Percentiles rank a stretch among this genome's conserved stretches.
Evolutionary conservation across 2,113 vertebrate genomes (phyloP).

Genomic region (Holacanthus passer): DNA sequence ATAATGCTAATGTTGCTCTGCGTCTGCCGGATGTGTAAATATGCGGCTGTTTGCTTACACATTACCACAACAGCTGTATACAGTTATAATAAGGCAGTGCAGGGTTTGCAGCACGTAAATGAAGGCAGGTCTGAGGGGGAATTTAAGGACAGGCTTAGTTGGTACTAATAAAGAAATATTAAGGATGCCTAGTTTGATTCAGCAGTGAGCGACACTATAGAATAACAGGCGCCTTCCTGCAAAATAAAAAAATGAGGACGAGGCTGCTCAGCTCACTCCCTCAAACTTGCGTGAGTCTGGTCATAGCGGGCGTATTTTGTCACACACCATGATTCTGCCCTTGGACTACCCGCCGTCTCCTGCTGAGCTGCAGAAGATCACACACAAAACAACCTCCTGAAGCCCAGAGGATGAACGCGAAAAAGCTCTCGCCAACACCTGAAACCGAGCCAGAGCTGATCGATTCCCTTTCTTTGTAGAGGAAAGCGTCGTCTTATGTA

Average conservation of each 20-base stretch:
- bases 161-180: too few species aligned
- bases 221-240: not conserved
- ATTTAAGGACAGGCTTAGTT: not conserved
- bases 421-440: conserved; percentile 58
- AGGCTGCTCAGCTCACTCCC: not conserved
- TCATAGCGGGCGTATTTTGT: conserved; percentile 31
- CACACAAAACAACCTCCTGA: conserved; percentile 52
- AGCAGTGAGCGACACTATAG: not conserved
- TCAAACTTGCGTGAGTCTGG: conserved; percentile 23
- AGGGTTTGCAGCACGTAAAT: not conserved
- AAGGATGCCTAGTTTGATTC: not conserved
- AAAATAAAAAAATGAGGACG: not conserved
- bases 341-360: conserved; percentile 42
- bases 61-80: not conserved
- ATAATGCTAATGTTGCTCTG: not conserved
- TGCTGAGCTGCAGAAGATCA: conserved; percentile 55
- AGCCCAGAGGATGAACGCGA: conserved; percentile 53
- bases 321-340: conserved; percentile 39
- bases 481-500: conserved; percentile 72
- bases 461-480: conserved; percentile 69
- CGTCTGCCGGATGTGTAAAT: not conserved
- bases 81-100: not conserved
- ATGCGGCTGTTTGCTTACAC: not conserved
- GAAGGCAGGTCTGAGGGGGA: not conserved
- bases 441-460: conserved; percentile 75